phyloP scores from a whole-genome alignment of 2,888 invertebrate species.

The Torymus aiolomorphi region DNA sequence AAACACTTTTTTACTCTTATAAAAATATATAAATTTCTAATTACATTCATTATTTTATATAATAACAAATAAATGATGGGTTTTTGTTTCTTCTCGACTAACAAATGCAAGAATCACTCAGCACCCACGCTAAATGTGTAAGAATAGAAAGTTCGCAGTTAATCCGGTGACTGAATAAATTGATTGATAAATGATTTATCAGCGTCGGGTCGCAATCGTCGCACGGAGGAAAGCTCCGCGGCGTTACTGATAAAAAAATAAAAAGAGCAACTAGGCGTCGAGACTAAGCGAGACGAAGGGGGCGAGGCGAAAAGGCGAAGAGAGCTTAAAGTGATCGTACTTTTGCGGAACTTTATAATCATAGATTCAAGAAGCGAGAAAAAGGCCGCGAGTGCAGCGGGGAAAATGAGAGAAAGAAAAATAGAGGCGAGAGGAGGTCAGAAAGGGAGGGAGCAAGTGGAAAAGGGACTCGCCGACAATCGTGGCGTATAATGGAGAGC shows the following conservation, averaged over 20 bases:
- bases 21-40: too few relatives aligned
- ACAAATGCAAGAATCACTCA: too few relatives aligned
- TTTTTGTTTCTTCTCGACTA: too few relatives aligned
- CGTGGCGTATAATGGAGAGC: conserved; percentile 54
- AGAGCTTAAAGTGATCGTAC: conserved; percentile 53
- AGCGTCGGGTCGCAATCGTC: too few relatives aligned
- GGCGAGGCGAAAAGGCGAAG: conserved; percentile 52
- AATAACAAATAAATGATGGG: too few relatives aligned
- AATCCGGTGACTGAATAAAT: too few relatives aligned
- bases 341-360: conserved; percentile 52
- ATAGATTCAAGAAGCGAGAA: conserved; percentile 55
- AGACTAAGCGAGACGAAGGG: conserved; percentile 32
- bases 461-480: conserved; percentile 49
- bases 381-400: conserved; percentile 24
- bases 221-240: too few relatives aligned
- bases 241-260: not conserved
- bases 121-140: too few relatives aligned
- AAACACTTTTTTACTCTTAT: too few relatives aligned
- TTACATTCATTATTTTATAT: too few relatives aligned
- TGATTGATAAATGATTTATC: too few relatives aligned
- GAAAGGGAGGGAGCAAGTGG: conserved; percentile 8
- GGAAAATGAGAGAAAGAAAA: conserved; percentile 35
- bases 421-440: conserved; percentile 51
- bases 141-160: too few relatives aligned
- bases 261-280: not conserved